Base-by-base conservation (phyloP, 2,797 vertebrate species). In the Sebastes taczanowskii region DNA sequence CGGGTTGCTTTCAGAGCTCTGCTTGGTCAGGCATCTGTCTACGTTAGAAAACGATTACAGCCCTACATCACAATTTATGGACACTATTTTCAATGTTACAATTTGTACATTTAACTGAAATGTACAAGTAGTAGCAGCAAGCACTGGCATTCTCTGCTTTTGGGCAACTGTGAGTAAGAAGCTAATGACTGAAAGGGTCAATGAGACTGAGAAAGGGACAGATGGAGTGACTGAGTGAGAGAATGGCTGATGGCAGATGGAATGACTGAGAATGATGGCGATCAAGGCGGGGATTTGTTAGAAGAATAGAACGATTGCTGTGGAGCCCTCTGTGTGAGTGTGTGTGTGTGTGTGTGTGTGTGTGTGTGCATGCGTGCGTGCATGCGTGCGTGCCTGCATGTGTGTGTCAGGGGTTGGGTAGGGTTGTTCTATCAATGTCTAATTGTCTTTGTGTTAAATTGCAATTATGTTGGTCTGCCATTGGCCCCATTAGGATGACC, bases 371-470 rank as follows among this genome's bases (percentile, higher is more conserved):
- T 68, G 42, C 38, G 18, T 42, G 71, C 55, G 29, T 23, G 63
- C 20, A 22, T 23, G 27, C 76, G 35, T 70, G 38, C 35, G 79
- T 80, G 62, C 56, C 8, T 58, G 77, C 70, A 25, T 67, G 10
- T 4, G n/a, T 67, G 46, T 80, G 83, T 82, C 52, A 79, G 81
- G 65, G 38, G 63, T 77, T 46, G 55, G 74, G 35, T 42, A 62
- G 59, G 81, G 52, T 63, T 81, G 80, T 71, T 66, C 83, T 81
- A 82, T 88, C 70, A 80, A 55, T 77, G 65, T 82, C 81, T 92
- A 91, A 93, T 92, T 91, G 89, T 83, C 88, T 92, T 91, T 88
- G 84, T 86, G 87, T 87, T 89, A 83, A 89, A 88, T 83, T 86
- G 85, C 77, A 82, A 80, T 90, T 89, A 82, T 67, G 86, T 81